Conservation (phyloP, 2,888 invertebrate species). For the Cephalotes varians region DNA sequence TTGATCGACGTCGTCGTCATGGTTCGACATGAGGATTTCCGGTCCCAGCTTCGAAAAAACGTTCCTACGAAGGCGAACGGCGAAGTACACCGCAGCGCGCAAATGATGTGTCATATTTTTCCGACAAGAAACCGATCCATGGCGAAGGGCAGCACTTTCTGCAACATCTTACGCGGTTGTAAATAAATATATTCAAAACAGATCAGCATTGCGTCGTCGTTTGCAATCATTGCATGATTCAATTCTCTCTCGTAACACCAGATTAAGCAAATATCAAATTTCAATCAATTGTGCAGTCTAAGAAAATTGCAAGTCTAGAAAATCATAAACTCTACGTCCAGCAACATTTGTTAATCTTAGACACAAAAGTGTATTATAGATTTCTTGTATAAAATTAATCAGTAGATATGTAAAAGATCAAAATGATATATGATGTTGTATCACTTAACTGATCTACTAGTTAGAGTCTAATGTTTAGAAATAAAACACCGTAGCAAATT, state of each 20-base stretch:
- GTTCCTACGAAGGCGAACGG: not conserved
- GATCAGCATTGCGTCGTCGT: not conserved
- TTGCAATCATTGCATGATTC: not conserved
- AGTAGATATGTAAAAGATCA: not conserved
- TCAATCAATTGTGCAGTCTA: not conserved
- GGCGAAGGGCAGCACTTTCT: conserved; percentile 5
- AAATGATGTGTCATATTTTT: conserved; percentile 35
- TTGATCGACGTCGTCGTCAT: conserved; percentile 26
- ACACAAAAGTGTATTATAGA: not conserved
- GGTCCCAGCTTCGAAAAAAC: not conserved
- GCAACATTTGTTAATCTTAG: not conserved
- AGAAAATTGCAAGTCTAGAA: not conserved
- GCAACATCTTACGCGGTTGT: not conserved
- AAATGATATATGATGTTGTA: not conserved
- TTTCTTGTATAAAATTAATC: not conserved
- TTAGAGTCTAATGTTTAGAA: not conserved
- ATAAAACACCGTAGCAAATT: not conserved
- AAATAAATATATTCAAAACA: conserved; percentile 21
- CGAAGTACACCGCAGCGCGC: not conserved
- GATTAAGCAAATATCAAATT: not conserved
- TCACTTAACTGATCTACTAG: not conserved
- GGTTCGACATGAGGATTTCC: conserved; percentile 3
- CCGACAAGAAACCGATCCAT: conserved; percentile 1
- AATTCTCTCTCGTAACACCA: not conserved
- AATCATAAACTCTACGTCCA: not conserved